Evolutionary conservation across 2,797 vertebrate genomes (phyloP).

Genomic region (Chaenodraco wilsoni): DNA sequence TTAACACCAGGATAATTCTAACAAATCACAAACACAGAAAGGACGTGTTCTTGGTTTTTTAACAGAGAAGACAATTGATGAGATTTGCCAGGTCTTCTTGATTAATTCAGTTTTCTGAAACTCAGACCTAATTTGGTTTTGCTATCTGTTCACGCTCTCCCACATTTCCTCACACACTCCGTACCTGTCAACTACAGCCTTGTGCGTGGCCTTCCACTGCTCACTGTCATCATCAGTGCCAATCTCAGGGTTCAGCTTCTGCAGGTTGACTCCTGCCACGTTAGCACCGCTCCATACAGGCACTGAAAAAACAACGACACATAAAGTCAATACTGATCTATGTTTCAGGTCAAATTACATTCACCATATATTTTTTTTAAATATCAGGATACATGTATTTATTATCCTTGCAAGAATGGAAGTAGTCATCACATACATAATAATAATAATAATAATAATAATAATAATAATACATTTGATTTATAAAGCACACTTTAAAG

Average conservation of each 20-base stretch:
- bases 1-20: neutral
- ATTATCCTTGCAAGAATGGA: too few species aligned
- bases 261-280: constrained; percentile 92
- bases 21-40: neutral
- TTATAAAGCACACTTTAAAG: too few species aligned
- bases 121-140: neutral
- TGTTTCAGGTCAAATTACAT: neutral
- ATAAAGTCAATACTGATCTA: neutral
- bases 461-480: too few species aligned
- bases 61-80: neutral
- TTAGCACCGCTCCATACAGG: constrained; percentile 96
- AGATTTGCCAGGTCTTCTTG: neutral
- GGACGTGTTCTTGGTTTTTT: neutral
- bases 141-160: neutral
- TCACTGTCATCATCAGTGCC: constrained; percentile 90
- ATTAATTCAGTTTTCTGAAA: neutral
- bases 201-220: constrained; percentile 94
- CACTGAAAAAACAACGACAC: constrained; percentile 79
- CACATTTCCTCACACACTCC: neutral
- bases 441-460: too few species aligned
- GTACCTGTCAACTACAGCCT: constrained; percentile 94
- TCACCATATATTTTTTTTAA: neutral
- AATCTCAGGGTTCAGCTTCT: constrained; percentile 92
- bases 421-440: too few species aligned
- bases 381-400: too few species aligned